phyloP scores from a whole-genome alignment of 2,113 vertebrate genomes.

The Aythya baeri region DNA sequence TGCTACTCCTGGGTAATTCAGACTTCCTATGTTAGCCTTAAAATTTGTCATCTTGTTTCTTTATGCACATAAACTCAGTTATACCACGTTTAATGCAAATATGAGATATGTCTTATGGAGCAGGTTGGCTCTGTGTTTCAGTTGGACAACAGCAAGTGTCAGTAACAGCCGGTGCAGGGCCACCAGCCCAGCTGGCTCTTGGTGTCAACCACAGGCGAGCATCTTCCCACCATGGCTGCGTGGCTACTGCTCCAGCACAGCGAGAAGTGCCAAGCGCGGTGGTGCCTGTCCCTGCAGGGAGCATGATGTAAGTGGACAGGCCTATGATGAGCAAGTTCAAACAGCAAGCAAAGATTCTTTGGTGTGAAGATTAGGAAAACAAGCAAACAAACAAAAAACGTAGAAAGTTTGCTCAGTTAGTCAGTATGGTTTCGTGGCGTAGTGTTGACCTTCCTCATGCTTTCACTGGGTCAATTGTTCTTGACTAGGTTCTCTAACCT shows the following conservation, averaged over 20 bases:
- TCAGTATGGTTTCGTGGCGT: background rate
- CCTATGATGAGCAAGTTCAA: background rate
- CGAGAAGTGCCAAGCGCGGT: accelerated
- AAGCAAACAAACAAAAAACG: too few relatives aligned
- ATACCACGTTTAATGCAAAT: background rate
- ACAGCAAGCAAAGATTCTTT: background rate
- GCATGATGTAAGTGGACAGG: accelerated
- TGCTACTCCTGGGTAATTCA: background rate
- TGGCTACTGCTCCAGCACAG: background rate
- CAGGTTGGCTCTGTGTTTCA: background rate
- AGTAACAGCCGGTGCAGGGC: accelerated
- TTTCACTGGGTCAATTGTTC: background rate
- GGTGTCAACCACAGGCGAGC: accelerated
- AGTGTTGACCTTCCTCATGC: background rate
- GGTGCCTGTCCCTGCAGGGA: background rate
- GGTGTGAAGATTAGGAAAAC: background rate
- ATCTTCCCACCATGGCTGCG: accelerated
- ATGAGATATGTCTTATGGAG: background rate
- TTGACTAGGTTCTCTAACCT: background rate
- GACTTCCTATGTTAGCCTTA: background rate
- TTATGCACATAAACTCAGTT: background rate
- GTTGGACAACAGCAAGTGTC: accelerated
- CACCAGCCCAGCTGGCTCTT: accelerated
- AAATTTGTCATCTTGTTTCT: background rate
- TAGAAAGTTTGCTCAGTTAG: background rate